Evolutionary conservation across 2,113 vertebrate genomes (phyloP).

Genomic region (Passer domesticus): DNA sequence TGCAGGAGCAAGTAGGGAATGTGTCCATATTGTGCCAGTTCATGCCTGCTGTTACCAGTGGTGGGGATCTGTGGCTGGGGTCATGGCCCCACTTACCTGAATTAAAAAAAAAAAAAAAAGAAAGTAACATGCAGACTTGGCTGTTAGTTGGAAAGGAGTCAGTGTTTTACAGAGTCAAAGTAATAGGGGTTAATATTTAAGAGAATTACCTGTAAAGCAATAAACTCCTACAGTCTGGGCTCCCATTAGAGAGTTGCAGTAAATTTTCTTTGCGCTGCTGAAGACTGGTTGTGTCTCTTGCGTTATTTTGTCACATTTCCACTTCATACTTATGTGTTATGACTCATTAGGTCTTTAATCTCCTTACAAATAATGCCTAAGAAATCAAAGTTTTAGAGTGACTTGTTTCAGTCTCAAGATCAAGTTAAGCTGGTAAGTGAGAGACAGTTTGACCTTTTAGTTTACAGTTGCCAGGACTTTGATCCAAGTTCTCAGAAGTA

Average conservation of each 20-base stretch:
- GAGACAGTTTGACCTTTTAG: not conserved
- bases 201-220: not conserved
- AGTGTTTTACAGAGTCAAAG: not conserved
- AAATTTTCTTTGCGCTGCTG: not conserved
- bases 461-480: slow-evolving; percentile 20
- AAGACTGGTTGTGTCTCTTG: not conserved
- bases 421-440: not conserved
- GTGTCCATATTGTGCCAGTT: not conserved
- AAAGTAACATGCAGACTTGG: not conserved
- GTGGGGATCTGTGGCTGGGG: not conserved
- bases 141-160: not conserved
- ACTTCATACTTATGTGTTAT: not conserved
- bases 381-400: not conserved
- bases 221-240: not conserved
- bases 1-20: not conserved
- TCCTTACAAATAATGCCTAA: not conserved
- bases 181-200: slow-evolving; percentile 40
- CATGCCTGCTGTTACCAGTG: not conserved
- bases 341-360: not conserved
- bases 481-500: not conserved
- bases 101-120: not conserved
- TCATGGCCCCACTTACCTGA: not conserved
- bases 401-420: not conserved
- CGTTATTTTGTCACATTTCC: not conserved
- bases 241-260: not conserved